Percentiles rank a stretch among this genome's conserved stretches.
These are phyloP conservation scores for Pegoplata infirma DNA, from an alignment of 2,888 invertebrate genomes.

Conservation along the genomic window DNA sequence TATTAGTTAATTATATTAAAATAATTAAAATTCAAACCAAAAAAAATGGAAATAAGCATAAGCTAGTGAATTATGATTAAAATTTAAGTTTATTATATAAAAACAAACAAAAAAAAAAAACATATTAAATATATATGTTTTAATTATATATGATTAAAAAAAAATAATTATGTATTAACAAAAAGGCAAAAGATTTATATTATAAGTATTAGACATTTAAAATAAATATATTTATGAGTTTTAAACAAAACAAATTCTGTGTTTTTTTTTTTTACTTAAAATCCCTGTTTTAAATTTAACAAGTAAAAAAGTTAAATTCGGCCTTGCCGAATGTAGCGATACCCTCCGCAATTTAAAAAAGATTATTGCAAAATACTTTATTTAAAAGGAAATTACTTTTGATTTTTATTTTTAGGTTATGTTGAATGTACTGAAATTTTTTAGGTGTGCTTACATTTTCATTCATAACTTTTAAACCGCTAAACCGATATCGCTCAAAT, in stretches of 20 bases:
- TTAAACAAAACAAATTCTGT: conserved; percentile 60
- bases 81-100: conserved; percentile 53
- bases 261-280: no score
- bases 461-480: no score
- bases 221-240: conserved; percentile 63
- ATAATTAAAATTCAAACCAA: not conserved
- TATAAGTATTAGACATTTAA: conserved; percentile 56
- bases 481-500: no score
- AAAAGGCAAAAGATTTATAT: conserved; percentile 15
- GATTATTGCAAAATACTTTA: no score
- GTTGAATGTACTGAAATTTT: no score
- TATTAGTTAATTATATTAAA: conserved; percentile 29
- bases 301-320: no score
- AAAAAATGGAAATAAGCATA: conserved; percentile 41
- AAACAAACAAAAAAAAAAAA: conserved; percentile 17
- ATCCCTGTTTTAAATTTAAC: no score
- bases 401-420: no score
- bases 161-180: conserved; percentile 4
- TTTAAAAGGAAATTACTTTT: no score
- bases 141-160: conserved; percentile 5
- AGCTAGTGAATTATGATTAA: conserved; percentile 60
- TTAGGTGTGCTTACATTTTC: no score
- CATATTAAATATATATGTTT: conserved; percentile 1
- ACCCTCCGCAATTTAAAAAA: no score
- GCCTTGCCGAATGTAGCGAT: no score